phyloP scores from a whole-genome alignment of 2,113 vertebrate genomes.

The Chelonoidis abingdonii region DNA sequence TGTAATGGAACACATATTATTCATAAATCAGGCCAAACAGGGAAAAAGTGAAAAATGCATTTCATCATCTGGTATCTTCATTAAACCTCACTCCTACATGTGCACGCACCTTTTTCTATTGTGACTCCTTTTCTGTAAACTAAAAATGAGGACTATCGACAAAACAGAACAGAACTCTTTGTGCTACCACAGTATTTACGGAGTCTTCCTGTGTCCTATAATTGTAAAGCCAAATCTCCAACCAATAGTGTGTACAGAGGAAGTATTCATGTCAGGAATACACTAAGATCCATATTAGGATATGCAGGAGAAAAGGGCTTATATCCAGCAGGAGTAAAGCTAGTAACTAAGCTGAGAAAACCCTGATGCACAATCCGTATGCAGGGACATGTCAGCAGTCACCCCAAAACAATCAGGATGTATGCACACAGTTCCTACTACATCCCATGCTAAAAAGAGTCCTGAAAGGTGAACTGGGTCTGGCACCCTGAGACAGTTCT shows the following conservation, averaged over 20 bases:
- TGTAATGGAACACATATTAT: constrained; percentile 70
- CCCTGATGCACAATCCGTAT: accelerated
- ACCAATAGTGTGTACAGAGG: accelerated
- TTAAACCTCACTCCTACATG: constrained; percentile 14
- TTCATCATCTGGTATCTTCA: not conserved
- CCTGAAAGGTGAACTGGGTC: not conserved
- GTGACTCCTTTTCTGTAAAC: not conserved
- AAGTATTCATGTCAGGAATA: not conserved
- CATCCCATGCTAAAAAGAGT: not conserved
- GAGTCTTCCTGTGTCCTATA: not conserved
- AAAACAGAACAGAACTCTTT: constrained; percentile 18
- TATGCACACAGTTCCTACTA: not conserved
- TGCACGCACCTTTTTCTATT: not conserved
- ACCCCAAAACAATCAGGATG: not conserved
- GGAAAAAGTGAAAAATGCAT: constrained; percentile 13
- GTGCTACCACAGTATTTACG: not conserved
- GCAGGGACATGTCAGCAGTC: not conserved
- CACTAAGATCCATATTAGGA: not conserved
- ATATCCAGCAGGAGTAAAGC: not conserved
- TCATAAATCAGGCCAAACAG: constrained; percentile 69
- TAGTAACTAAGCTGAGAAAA: not conserved
- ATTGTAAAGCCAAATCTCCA: constrained; percentile 11
- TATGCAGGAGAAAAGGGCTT: not conserved
- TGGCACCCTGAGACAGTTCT: not conserved
- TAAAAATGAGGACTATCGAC: not conserved